Base-by-base conservation (phyloP, 2,797 vertebrate genomes). In the Sebastes iracundus region DNA sequence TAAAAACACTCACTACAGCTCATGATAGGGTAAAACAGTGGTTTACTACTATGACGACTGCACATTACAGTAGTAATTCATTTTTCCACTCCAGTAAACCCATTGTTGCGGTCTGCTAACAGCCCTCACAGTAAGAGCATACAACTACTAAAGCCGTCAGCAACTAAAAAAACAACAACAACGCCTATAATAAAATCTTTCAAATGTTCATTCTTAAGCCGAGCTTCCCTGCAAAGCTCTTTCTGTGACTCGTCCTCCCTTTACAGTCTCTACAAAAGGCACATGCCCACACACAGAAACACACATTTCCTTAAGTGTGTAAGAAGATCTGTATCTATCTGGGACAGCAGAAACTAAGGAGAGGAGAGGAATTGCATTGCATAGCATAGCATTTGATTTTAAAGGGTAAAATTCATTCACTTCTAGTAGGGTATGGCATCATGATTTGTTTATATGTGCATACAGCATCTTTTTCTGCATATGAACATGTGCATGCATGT, bases 1-100 rank as follows among this genome's bases (percentile, higher is more conserved):
- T 16, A 65, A 49, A 27, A 67, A 30, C 18, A 46, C 38, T 72
- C 20, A n/a, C 23, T 22, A 20, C 16, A 27, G 62, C 65, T 76
- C 23, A 75, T 22, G 53, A 59, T n/a, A 71, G 67, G 56, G 30
- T 49, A 72, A 65, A 20, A 74, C 30, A 33, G 76, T 63, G 59
- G 42, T 75, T 72, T 64, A n/a, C 72, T 61, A 68, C 80, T 66
- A 61, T 52, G 61, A 49, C 28, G 64, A 55, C 53, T 80, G 79
- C 32, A 49, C 23, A 84, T 84, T 86, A 75, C 75, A 81, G 79
- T 65, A 78, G 63, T 62, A 76, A 77, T 81, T 83, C 46, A 12
- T 62, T 76, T 78, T 88, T 85, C 75, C 75, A 83, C 80, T 83
- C 30, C 35, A 30, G 69, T 81, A 72, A 83, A 84, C 75, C n/a